A percentile compares a stretch with the other conserved stretches of the same genome.
phyloP scores from a whole-genome alignment of 2,888 invertebrate genomes.

The Zonitis immaculata region DNA sequence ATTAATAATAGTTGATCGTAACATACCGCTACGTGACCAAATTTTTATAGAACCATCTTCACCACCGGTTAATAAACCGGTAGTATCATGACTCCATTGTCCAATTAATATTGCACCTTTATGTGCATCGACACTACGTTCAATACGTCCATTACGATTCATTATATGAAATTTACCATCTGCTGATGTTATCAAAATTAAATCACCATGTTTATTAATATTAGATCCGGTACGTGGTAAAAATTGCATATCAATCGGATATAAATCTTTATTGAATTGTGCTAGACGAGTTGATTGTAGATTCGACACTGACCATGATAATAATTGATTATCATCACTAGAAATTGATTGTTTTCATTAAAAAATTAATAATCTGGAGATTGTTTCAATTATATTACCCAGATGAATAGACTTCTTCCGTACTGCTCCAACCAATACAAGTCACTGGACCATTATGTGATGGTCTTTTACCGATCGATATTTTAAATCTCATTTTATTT shows the following conservation, averaged over 20 bases:
- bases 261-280: conserved; percentile 77
- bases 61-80: conserved; percentile 91
- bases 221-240: conserved; percentile 63
- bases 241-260: conserved; percentile 88
- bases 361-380: neutral
- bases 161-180: conserved; percentile 91
- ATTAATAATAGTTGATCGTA: conserved; percentile 82
- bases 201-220: conserved; percentile 62
- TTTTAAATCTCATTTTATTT: conserved; percentile 72
- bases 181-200: conserved; percentile 78
- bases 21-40: conserved; percentile 94
- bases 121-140: conserved; percentile 90
- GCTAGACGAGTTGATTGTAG: conserved; percentile 72
- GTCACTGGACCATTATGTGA: conserved; percentile 76
- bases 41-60: conserved; percentile 96
- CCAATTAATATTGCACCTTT: conserved; percentile 85
- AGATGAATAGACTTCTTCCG: conserved; percentile 89
- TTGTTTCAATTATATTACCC: conserved; percentile 56
- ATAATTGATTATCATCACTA: conserved; percentile 89
- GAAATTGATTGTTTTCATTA: conserved; percentile 18
- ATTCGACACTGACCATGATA: conserved; percentile 82
- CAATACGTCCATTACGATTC: conserved; percentile 83
- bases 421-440: conserved; percentile 89
- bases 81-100: conserved; percentile 93
- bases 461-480: conserved; percentile 68